Conservation (phyloP, 1,140 invertebrate genomes). For the Pogonognathellus flavescens region DNA sequence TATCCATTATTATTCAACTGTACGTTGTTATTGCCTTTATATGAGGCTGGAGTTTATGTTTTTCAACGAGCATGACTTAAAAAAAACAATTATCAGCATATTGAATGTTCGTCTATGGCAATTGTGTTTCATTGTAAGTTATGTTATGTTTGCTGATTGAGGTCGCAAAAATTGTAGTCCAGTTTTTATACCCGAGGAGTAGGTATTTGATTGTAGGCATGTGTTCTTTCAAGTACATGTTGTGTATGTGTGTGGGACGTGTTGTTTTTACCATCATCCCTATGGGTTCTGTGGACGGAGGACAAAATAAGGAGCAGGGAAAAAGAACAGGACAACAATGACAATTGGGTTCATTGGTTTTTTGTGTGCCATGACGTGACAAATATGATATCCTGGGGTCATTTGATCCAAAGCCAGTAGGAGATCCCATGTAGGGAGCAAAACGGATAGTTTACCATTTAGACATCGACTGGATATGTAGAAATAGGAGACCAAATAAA, state of each 20-base stretch:
- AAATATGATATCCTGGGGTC: constrained; percentile 67
- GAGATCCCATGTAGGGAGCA: constrained; percentile 64
- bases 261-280: not conserved
- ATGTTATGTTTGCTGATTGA: too few species aligned
- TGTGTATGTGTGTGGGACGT: not conserved
- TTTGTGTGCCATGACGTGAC: constrained; percentile 65
- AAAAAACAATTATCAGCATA: too few species aligned
- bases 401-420: constrained; percentile 65
- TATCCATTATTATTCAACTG: too few species aligned
- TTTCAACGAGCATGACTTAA: too few species aligned
- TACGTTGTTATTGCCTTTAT: too few species aligned
- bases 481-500: constrained; percentile 39
- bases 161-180: not conserved
- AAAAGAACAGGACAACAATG: constrained; percentile 57
- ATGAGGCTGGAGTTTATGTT: too few species aligned
- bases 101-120: too few species aligned
- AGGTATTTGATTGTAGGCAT: not conserved
- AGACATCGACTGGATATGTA: constrained; percentile 1
- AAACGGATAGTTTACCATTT: constrained; percentile 61
- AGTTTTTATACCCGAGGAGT: not conserved
- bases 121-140: too few species aligned
- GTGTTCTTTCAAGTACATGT: not conserved
- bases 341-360: constrained; percentile 64
- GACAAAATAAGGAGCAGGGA: constrained; percentile 28
- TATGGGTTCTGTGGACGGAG: not conserved